Conservation (phyloP, 2,113 vertebrate species). For the Syngnathus floridae region DNA sequence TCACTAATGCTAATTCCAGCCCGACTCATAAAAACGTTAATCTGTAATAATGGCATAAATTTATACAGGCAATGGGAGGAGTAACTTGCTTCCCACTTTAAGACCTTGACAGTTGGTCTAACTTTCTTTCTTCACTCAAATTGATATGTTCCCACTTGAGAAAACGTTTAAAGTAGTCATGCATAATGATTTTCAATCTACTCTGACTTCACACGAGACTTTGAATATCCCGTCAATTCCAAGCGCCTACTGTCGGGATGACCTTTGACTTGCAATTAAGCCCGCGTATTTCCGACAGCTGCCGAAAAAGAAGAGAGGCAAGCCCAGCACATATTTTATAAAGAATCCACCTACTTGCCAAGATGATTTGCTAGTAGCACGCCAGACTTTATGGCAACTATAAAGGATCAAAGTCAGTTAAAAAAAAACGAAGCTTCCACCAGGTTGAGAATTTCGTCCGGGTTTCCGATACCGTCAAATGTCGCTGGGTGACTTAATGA, state of each 20-base stretch:
- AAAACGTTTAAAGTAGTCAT: no score
- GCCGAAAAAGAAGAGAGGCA: constrained; percentile 27
- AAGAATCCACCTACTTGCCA: constrained; percentile 25
- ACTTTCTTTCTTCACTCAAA: background rate
- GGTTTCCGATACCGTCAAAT: constrained; percentile 5
- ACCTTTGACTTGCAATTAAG: constrained; percentile 45
- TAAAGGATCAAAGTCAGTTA: constrained; percentile 34
- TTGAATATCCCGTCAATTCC: constrained; percentile 2
- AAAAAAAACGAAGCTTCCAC: background rate
- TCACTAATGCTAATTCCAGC: constrained; percentile 61
- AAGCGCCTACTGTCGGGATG: constrained; percentile 20
- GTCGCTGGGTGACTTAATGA: background rate
- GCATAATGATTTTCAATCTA: no score
- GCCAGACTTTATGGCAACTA: constrained; percentile 27
- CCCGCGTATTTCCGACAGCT: constrained; percentile 48
- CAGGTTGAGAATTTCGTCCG: constrained; percentile 2
- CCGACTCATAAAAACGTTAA: constrained; percentile 53
- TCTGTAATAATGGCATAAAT: constrained; percentile 61
- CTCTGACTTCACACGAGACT: background rate
- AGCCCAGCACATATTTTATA: constrained; percentile 28
- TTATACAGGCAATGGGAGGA: constrained; percentile 29
- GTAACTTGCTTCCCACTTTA: constrained; percentile 29
- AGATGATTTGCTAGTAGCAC: constrained; percentile 30
- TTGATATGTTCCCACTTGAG: background rate
- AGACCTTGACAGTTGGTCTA: constrained; percentile 24